phyloP scores from a whole-genome alignment of 2,113 vertebrate genomes.

The Murina feae region DNA sequence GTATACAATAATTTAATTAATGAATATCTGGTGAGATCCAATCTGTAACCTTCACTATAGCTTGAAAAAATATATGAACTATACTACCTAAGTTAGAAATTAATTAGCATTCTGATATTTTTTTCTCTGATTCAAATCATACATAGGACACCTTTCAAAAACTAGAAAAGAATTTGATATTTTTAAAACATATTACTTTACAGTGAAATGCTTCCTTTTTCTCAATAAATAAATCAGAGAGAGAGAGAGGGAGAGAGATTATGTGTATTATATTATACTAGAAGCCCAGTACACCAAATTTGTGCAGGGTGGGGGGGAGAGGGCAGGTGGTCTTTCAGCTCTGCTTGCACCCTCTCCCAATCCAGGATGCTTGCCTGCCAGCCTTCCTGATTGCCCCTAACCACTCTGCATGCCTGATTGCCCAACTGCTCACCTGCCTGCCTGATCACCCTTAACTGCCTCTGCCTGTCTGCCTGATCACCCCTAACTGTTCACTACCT shows the following conservation, averaged over 20 bases:
- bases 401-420: too few species aligned
- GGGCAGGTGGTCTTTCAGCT: too few species aligned
- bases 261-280: not conserved
- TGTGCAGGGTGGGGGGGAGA: too few species aligned
- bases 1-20: not conserved
- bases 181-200: not conserved
- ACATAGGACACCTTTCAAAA: not conserved
- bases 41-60: not conserved
- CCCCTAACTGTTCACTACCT: too few species aligned
- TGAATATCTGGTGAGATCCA: not conserved
- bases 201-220: not conserved
- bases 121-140: not conserved
- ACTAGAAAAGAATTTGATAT: not conserved
- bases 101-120: not conserved
- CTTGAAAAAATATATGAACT: not conserved
- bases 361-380: too few species aligned
- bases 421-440: too few species aligned
- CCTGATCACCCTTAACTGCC: too few species aligned
- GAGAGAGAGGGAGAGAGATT: not conserved
- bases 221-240: not conserved
- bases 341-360: too few species aligned
- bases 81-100: not conserved
- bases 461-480: too few species aligned
- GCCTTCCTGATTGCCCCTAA: too few species aligned
- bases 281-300: too few species aligned